Conservation (phyloP, 2,113 vertebrate genomes). For the Pollimyrus isidori region DNA sequence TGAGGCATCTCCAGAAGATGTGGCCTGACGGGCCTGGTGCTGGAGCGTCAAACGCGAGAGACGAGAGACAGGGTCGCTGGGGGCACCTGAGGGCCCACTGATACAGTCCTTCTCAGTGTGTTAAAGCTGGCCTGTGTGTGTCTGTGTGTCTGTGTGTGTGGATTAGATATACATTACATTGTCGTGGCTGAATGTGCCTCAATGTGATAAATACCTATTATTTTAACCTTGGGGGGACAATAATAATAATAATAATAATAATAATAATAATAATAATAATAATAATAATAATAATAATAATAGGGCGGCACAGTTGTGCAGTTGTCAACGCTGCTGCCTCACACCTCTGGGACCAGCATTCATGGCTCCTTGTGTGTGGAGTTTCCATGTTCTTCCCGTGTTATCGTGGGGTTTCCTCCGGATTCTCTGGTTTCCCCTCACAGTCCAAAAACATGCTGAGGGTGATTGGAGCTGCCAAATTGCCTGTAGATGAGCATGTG, state of each 20-base stretch:
- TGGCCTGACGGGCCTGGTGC: not conserved
- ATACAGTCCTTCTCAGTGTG: not conserved
- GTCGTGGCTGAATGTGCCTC: not conserved
- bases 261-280: not conserved
- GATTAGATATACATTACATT: not conserved
- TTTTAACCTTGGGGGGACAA: not conserved
- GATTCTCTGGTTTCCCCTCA: no score
- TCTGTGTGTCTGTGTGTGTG: not conserved
- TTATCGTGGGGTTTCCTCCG: no score
- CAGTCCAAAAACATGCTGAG: no score
- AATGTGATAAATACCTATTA: not conserved
- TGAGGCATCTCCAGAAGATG: not conserved
- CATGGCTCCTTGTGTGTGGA: no score
- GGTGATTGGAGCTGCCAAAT: no score
- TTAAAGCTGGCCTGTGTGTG: not conserved
- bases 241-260: no score
- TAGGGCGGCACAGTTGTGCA: no score
- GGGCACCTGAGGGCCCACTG: not conserved
- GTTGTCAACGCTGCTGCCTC: no score
- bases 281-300: no score
- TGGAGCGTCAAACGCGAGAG: not conserved
- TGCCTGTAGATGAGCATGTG: no score
- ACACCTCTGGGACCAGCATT: no score
- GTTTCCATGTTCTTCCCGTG: no score
- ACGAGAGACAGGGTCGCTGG: not conserved